Percentiles rank a stretch among this genome's conserved stretches.
Evolutionary conservation across 2,113 vertebrate genomes (phyloP).

Genomic region (Myotis lucifugus): DNA sequence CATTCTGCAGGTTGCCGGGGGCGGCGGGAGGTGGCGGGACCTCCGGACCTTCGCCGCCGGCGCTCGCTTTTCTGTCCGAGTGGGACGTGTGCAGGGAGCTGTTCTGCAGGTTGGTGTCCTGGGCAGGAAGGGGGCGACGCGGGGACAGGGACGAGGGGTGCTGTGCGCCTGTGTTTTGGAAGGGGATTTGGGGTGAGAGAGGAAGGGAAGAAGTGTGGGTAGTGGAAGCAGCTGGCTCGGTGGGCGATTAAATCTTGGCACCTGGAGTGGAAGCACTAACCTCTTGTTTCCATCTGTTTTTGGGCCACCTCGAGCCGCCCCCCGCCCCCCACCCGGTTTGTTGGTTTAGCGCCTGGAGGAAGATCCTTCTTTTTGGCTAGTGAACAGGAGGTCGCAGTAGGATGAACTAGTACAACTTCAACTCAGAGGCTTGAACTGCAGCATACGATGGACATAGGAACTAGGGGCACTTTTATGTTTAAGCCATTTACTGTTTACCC

Average conservation of each 20-base stretch:
- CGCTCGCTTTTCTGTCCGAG: neutral
- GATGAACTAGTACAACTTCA: neutral
- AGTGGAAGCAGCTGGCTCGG: neutral
- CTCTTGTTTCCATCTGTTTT: constrained; percentile 46
- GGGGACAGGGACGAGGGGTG: neutral
- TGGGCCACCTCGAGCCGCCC: constrained; percentile 56
- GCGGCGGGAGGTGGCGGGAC: neutral
- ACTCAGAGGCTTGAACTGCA: neutral
- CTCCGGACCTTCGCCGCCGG: neutral
- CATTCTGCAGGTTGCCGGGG: neutral
- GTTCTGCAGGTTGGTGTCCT: constrained; percentile 46
- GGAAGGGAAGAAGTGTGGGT: neutral
- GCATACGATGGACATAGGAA: neutral
- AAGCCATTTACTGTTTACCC: neutral
- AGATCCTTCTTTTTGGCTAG: neutral
- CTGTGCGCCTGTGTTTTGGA: neutral
- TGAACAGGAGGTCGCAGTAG: neutral
- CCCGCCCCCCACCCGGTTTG: neutral
- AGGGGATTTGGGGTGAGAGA: neutral
- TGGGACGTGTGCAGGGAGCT: neutral
- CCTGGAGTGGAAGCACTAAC: constrained; percentile 47
- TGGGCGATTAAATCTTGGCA: neutral
- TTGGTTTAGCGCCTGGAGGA: neutral
- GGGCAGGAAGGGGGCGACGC: neutral
- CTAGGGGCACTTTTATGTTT: neutral